A percentile compares a stretch with the other conserved stretches of the same genome.
Evolutionary conservation across 2,113 vertebrate genomes (phyloP).

Genomic region (Petroica traversi): DNA sequence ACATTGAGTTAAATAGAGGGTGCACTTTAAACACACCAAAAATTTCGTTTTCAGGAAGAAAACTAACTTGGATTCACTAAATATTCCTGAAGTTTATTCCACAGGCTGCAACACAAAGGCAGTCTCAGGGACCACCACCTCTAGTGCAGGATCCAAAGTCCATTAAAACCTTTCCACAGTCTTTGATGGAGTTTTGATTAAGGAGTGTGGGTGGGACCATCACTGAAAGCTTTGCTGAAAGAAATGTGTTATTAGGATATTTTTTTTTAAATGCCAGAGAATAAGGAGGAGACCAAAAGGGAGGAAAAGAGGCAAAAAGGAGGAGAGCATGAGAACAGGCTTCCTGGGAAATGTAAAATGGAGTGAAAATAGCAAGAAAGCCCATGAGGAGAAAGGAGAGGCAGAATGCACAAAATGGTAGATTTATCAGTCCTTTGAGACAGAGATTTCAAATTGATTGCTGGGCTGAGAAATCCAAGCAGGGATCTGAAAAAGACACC

Average conservation of each 20-base stretch:
- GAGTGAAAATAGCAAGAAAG: conserved; percentile 7
- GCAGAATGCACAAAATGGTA: neutral
- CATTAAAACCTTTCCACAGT: neutral
- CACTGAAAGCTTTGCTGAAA: neutral
- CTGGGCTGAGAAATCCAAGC: neutral
- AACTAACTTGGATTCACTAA: neutral
- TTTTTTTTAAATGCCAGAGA: neutral
- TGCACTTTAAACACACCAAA: conserved; percentile 49
- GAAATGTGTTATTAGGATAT: neutral
- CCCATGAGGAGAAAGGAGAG: neutral
- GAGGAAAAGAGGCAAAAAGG: neutral
- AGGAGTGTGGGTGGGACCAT: neutral
- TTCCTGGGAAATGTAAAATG: neutral
- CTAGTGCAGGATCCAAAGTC: neutral
- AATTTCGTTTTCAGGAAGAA: conserved; percentile 22
- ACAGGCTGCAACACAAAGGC: neutral
- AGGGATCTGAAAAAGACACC: neutral
- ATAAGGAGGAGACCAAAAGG: neutral
- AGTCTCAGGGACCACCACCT: neutral
- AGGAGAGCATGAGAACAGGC: neutral
- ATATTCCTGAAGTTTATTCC: neutral
- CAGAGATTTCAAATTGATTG: neutral
- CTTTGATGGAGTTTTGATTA: neutral
- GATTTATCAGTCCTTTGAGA: neutral
- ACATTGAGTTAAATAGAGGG: neutral